Evolutionary conservation across 2,888 invertebrate species (phyloP).

Genomic region (Eristalis pertinax): DNA sequence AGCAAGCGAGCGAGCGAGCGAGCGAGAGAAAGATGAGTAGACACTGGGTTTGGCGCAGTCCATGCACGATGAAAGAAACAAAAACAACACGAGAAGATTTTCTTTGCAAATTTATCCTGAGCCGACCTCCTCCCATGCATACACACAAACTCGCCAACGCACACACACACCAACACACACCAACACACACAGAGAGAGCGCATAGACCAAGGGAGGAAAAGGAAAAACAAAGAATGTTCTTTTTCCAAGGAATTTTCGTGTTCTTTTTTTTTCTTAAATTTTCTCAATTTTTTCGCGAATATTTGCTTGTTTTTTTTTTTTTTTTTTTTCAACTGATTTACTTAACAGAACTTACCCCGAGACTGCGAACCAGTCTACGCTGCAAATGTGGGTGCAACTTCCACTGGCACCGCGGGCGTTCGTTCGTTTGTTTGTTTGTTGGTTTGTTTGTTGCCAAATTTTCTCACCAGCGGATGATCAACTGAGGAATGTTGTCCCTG

Average conservation of each 20-base stretch:
- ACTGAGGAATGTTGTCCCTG: not conserved
- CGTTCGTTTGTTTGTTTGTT: too few species aligned
- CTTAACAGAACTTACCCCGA: not conserved
- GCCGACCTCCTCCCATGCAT: not conserved
- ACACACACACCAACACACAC: not conserved
- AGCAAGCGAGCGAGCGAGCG: too few species aligned
- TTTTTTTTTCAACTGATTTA: too few species aligned
- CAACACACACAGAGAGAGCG: too few species aligned
- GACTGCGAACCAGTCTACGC: not conserved
- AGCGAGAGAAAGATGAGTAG: too few species aligned
- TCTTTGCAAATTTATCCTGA: too few species aligned
- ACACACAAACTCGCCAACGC: not conserved
- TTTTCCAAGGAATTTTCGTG: not conserved
- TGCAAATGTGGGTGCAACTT: not conserved
- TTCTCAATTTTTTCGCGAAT: too few species aligned
- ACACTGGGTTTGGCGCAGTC: too few species aligned
- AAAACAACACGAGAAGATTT: too few species aligned
- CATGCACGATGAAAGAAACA: too few species aligned
- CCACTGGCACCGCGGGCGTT: too few species aligned
- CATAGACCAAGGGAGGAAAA: not conserved
- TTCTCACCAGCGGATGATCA: not conserved
- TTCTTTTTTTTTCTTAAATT: not conserved
- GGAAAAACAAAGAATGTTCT: not conserved
- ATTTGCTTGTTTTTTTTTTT: too few species aligned
- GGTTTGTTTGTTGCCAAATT: not conserved